Evolutionary conservation across 1,140 invertebrate species (phyloP).

Genomic region (Lepidurus couesii): DNA sequence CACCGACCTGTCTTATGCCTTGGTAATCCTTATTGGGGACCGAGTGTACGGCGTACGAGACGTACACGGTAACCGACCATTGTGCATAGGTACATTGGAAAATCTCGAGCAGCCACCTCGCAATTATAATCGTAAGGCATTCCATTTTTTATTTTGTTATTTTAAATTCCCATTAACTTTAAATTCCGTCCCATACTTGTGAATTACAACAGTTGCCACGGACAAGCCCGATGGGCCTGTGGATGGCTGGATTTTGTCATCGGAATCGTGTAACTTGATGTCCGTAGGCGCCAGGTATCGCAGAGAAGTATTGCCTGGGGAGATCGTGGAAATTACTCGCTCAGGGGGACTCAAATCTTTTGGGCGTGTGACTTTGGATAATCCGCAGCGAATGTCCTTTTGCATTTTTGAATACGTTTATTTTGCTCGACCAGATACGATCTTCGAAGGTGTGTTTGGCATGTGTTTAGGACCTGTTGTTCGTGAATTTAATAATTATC

Average conservation of each 20-base stretch:
- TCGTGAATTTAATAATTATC: no score
- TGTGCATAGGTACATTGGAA: conserved; percentile 88
- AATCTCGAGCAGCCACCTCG: conserved; percentile 48
- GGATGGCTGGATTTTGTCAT: conserved; percentile 92
- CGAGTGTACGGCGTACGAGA: conserved; percentile 91
- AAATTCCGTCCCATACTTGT: not conserved
- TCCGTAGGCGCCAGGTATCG: conserved; percentile 84
- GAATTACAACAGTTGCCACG: conserved; percentile 36
- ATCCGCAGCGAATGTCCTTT: conserved; percentile 71
- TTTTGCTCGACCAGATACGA: conserved; percentile 88
- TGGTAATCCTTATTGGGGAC: conserved; percentile 90
- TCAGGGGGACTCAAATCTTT: conserved; percentile 76
- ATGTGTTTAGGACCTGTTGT: no score
- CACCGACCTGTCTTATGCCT: conserved; percentile 83
- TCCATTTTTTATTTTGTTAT: not conserved
- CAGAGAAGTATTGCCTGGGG: conserved; percentile 82
- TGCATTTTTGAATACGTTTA: conserved; percentile 99
- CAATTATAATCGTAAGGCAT: conserved; percentile 27
- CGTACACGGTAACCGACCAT: conserved; percentile 90
- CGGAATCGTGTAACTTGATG: conserved; percentile 94
- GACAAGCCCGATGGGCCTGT: conserved; percentile 51
- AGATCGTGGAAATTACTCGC: conserved; percentile 86
- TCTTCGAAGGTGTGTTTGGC: conserved; percentile 55
- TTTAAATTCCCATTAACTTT: not conserved
- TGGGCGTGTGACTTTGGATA: conserved; percentile 52